phyloP scores from a whole-genome alignment of 2,888 invertebrate species.

The Leucoma salicis region DNA sequence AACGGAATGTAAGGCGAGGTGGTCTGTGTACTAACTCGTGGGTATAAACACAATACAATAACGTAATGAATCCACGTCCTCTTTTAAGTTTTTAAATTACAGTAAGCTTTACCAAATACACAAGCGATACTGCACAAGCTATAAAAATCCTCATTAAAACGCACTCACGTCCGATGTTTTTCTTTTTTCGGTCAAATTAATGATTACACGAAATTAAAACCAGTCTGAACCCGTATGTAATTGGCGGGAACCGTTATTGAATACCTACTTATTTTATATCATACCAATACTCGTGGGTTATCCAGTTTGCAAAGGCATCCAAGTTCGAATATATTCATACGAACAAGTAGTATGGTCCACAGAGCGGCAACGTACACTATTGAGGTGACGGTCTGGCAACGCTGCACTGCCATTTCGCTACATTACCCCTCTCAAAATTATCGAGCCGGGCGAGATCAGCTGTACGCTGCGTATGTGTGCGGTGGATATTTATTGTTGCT shows the following conservation, averaged over 20 bases:
- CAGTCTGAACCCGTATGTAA: constrained; percentile 36
- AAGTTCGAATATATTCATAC: constrained; percentile 42
- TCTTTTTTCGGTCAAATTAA: constrained; percentile 47
- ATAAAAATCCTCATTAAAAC: constrained; percentile 31
- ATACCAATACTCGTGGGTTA: constrained; percentile 43
- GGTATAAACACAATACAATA: neutral
- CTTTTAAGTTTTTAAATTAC: constrained; percentile 2
- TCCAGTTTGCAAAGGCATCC: constrained; percentile 59
- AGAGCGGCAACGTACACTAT: constrained; percentile 50
- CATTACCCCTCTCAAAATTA: constrained; percentile 39
- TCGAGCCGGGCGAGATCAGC: constrained; percentile 33
- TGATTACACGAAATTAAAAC: constrained; percentile 46
- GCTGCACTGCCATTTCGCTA: constrained; percentile 46
- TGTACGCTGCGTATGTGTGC: constrained; percentile 30
- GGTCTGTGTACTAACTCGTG: too few relatives aligned
- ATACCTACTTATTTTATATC: constrained; percentile 24
- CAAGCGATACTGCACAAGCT: constrained; percentile 12
- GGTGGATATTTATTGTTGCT: too few relatives aligned
- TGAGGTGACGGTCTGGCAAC: constrained; percentile 49
- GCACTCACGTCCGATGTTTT: constrained; percentile 34
- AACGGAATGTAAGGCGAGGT: too few relatives aligned
- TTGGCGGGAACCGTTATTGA: constrained; percentile 49
- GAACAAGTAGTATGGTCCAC: constrained; percentile 30
- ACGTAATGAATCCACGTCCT: neutral
- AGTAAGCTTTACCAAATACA: constrained; percentile 12